These are phyloP conservation scores for Radopholus similis DNA, from an alignment of 1,140 invertebrate genomes.

Conservation along the genomic window DNA sequence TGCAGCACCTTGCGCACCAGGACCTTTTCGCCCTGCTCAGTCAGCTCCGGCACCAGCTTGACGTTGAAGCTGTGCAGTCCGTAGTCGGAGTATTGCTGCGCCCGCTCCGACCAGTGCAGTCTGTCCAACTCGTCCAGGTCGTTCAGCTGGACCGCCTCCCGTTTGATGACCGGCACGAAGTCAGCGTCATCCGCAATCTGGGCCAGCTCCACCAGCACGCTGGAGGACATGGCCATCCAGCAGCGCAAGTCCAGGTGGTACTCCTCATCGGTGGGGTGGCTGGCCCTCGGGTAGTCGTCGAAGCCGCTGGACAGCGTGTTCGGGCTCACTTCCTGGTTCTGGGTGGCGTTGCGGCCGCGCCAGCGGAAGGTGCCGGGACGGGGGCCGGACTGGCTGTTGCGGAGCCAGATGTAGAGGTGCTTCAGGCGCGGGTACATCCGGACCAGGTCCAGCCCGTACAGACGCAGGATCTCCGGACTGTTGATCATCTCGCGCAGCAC, in stretches of 20 bases:
- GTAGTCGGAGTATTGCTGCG: slow-evolving; percentile 38
- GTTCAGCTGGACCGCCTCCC: slow-evolving; percentile 28
- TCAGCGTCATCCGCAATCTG: slow-evolving; percentile 60
- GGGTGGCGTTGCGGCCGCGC: slow-evolving; percentile 75
- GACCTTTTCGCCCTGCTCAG: slow-evolving; percentile 8
- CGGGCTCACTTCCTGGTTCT: slow-evolving; percentile 81
- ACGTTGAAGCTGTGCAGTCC: slow-evolving; percentile 31
- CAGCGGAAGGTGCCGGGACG: slow-evolving; percentile 67
- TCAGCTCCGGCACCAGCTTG: background rate
- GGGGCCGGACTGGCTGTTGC: slow-evolving; percentile 79
- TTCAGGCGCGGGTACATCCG: slow-evolving; percentile 68
- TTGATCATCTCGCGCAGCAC: slow-evolving; percentile 39
- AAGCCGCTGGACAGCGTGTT: slow-evolving; percentile 89
- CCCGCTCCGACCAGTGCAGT: slow-evolving; percentile 45
- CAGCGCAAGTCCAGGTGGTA: slow-evolving; percentile 90
- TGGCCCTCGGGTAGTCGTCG: slow-evolving; percentile 93
- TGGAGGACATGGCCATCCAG: slow-evolving; percentile 86
- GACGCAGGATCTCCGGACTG: slow-evolving; percentile 37
- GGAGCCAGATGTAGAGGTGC: slow-evolving; percentile 92
- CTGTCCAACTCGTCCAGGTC: slow-evolving; percentile 40
- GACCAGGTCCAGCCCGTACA: slow-evolving; percentile 60
- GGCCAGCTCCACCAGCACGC: slow-evolving; percentile 75
- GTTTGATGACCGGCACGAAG: slow-evolving; percentile 22
- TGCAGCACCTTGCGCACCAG: slow-evolving; percentile 26
- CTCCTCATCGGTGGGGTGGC: slow-evolving; percentile 83